Evolutionary conservation across 1,140 invertebrate genomes (phyloP), one percentile per base, ranked within the genome.

Genomic region (Probaryconus sp.): DNA sequence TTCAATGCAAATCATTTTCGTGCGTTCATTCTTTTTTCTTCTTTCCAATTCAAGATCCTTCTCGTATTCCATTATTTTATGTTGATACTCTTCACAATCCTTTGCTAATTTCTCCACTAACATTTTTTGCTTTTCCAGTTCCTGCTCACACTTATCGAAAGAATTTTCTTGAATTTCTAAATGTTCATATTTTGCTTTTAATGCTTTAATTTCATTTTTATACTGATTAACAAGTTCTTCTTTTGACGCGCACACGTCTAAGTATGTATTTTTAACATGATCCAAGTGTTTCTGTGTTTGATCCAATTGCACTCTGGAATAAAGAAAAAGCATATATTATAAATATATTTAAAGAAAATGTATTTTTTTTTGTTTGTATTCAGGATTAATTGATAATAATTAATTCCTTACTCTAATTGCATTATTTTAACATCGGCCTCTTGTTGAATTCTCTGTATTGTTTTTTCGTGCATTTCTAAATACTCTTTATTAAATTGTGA

Each of bases 231-330:
- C 75, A 9, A 82, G 50, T 48, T 84, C 72, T 31, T 86, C 83
- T 38, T 87, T 88, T 30, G 81, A 85, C 17, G 78, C 80, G 67
- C 85, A 86, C 5, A 87, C 79, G n/a, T 85, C 77, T 78, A 87
- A 84, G 35, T 87, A 88, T 45, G 84, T 73, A 77, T 87, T 77
- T 60, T 88, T 87, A 26, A 88, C 83, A 7, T 77, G 79, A 75
- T 84, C 74, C 56, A 87, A 79, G 35, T 86, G 83, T 55, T 85
- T 87, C 64, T 87, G 80, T 1, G 80, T 85, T 65, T 87, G 81
- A 50, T 87, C 79, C 48, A 88, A 79, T 82, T 87, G 83, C 61
- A 86, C 78, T 47, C 84, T 87, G 30, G 4, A 77, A 78, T 28
- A 55, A 65, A 20, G 64, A 53, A 47, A 31, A 45, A 20, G 18